Evolutionary conservation across 2,113 vertebrate genomes (phyloP).

Genomic region (Origma solitaria): DNA sequence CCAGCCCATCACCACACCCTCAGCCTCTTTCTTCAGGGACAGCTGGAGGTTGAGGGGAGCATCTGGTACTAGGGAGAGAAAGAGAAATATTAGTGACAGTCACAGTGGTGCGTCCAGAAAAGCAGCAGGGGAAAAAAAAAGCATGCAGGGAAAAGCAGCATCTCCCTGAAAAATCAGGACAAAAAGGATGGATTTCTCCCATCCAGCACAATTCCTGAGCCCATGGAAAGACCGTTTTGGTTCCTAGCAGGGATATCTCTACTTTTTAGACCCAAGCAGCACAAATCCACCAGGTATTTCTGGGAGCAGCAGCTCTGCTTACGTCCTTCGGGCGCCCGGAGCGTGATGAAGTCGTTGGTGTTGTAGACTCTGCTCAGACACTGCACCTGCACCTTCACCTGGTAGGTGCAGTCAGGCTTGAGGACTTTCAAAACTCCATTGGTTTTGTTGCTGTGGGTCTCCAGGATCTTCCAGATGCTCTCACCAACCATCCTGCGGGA

Average conservation of each 20-base stretch:
- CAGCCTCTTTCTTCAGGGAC: constrained; percentile 74
- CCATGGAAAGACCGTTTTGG: background rate
- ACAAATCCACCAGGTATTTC: rapidly evolving
- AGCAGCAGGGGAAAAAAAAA: too few relatives aligned
- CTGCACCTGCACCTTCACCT: constrained; percentile 92
- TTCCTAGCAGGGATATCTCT: rapidly evolving
- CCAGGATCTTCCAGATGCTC: constrained; percentile 85
- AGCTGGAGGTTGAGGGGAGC: constrained; percentile 88
- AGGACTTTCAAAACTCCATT: constrained; percentile 82
- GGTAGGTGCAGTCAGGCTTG: constrained; percentile 90
- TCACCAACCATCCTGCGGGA: constrained; percentile 78
- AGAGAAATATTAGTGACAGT: background rate
- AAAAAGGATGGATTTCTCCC: background rate
- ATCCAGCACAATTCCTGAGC: background rate
- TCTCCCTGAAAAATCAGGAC: background rate
- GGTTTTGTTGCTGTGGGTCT: constrained; percentile 94
- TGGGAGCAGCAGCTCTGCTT: constrained; percentile 56
- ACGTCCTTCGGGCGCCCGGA: constrained; percentile 91
- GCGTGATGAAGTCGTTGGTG: constrained; percentile 87
- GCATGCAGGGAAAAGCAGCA: rapidly evolving
- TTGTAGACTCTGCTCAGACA: constrained; percentile 87
- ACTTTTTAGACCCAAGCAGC: rapidly evolving
- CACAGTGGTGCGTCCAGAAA: rapidly evolving
- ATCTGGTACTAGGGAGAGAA: constrained; percentile 81
- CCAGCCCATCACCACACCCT: constrained; percentile 76